Percentiles rank a stretch among this genome's conserved stretches.
These are phyloP conservation scores for Lomographa bimaculata DNA, from an alignment of 2,888 invertebrate genomes.

Conservation along the genomic window DNA sequence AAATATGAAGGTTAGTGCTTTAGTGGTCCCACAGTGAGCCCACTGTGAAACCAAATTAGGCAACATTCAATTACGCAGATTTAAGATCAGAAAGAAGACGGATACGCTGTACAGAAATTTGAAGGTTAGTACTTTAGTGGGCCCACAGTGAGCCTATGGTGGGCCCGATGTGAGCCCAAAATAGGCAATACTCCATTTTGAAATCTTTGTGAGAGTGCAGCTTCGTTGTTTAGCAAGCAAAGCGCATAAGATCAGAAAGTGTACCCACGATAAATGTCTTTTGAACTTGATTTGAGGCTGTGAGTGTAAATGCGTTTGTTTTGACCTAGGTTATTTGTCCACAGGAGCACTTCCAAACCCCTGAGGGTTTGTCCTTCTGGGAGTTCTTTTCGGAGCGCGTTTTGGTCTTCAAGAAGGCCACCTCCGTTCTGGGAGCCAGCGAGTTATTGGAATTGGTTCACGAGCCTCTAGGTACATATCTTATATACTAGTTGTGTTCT, in stretches of 20 bases:
- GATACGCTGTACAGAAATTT: conserved; percentile 63
- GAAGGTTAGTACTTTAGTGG: conserved; percentile 58
- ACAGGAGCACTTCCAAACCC: conserved; percentile 85
- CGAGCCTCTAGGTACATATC: conserved; percentile 81
- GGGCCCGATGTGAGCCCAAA: too few relatives aligned
- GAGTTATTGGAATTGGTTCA: conserved; percentile 85
- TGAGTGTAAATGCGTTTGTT: too few relatives aligned
- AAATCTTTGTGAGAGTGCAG: conserved; percentile 85
- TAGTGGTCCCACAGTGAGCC: too few relatives aligned
- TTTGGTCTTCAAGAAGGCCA: conserved; percentile 86
- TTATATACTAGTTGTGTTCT: too few relatives aligned
- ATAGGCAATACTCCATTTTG: conserved; percentile 91
- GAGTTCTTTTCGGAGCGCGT: conserved; percentile 88
- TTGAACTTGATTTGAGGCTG: too few relatives aligned
- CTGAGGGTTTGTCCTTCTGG: conserved; percentile 87
- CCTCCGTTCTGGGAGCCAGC: conserved; percentile 84
- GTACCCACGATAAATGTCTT: too few relatives aligned
- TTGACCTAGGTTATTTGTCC: conserved; percentile 31
- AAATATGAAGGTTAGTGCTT: conserved; percentile 56
- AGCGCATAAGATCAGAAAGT: conserved; percentile 87
- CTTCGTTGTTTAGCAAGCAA: conserved; percentile 85
- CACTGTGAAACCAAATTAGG: too few relatives aligned
- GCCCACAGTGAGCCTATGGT: too few relatives aligned
- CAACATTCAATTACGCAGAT: conserved; percentile 87
- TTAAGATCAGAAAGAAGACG: conserved; percentile 87